Base-by-base conservation (phyloP, 2,113 vertebrate species). In the Gambusia affinis region DNA sequence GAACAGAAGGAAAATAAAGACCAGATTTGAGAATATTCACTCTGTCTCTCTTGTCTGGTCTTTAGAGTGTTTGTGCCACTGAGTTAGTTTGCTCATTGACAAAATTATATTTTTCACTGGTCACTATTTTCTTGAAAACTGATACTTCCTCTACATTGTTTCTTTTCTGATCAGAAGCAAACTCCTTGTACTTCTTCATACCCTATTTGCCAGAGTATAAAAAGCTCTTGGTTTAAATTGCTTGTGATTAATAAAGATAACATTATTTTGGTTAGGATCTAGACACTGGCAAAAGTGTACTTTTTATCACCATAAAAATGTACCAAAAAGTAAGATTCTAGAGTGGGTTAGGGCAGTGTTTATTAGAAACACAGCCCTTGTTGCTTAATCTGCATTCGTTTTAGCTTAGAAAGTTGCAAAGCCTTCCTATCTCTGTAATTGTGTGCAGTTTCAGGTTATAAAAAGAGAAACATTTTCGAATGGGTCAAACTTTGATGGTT, bases 31-130 rank as follows among this genome's bases (percentile, higher is more conserved):
- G 39, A 42, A 83, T 57, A 29, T 63, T 75, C 37, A 27, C 17
- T 81, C 60, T 62, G n/a, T 76, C 37, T 82, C 80, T 82, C 80
- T 70, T 42, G 30, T 68, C 24, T 68, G 39, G 74, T 47, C 78
- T 71, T 31, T 78, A 19, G 42, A 44, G 12, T 4, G 17, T 44
- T 44, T 44, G 12, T 44, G 4, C 42, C 42, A 44, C 42, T 4
- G 15, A 44, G 3, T 44, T 44, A 15, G 12, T 44, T 44, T 44
- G 42, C 42, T 15, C 15, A 44, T 14, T 44, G 7, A 7, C 33
- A 35, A 39, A 39, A 39, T 39, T 2, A 39, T 12, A 39, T 39
- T 12, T 39, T 39, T 39, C 37, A 39, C 14, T 44, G 42, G 15
- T 44, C 14, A 44, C 42, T 44, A 44, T 44, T 44, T 14, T 44